Conservation (phyloP, 2,888 invertebrate species). For the Cryptosula pallasiana region DNA sequence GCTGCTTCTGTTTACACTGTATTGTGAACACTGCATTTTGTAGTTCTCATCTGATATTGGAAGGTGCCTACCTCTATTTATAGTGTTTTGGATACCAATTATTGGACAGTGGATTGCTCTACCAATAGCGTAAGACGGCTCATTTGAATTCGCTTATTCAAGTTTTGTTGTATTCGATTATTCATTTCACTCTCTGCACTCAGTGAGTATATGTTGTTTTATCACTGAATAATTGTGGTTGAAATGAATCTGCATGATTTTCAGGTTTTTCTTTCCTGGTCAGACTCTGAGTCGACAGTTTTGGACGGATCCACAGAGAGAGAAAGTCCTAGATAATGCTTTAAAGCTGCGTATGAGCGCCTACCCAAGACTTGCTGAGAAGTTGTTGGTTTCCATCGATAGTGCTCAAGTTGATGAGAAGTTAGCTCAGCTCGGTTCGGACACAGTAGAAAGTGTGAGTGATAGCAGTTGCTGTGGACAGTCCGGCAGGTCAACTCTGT, state of each 20-base stretch:
- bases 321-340: not conserved
- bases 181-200: not conserved
- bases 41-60: not conserved
- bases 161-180: not conserved
- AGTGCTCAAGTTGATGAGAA: not conserved
- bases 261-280: slow-evolving; percentile 1
- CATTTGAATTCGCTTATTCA: not conserved
- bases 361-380: not conserved
- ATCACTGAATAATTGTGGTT: not conserved
- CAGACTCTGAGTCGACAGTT: slow-evolving; percentile 20
- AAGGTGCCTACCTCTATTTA: slow-evolving; percentile 8
- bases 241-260: not conserved
- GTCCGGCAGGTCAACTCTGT: no score
- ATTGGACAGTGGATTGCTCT: not conserved
- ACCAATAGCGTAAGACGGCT: not conserved
- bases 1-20: no score
- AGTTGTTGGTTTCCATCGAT: not conserved
- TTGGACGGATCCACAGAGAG: slow-evolving; percentile 8
- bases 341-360: not conserved
- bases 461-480: no score
- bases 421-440: not conserved
- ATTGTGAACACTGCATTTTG: no score
- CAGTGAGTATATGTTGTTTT: not conserved
- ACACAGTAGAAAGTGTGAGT: not conserved
- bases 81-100: slow-evolving; percentile 11